Percentiles rank a stretch among this genome's conserved stretches.
These are phyloP conservation scores for Stegophylla sp. DNA, from an alignment of 2,888 invertebrate species.

Conservation along the genomic window DNA sequence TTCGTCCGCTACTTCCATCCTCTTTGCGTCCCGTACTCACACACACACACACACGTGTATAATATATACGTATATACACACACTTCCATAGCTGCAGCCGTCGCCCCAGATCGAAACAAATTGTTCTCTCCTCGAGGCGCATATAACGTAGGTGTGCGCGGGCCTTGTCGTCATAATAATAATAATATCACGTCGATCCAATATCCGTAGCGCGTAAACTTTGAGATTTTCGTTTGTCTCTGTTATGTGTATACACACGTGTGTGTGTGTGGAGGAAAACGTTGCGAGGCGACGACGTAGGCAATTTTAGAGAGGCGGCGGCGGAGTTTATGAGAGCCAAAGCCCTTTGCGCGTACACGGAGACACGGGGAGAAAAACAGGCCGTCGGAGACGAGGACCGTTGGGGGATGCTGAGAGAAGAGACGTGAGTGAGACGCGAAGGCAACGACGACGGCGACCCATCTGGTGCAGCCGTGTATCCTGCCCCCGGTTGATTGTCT, in stretches of 20 bases:
- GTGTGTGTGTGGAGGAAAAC: not conserved
- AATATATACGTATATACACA: too few relatives aligned
- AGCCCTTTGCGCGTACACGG: constrained; percentile 2
- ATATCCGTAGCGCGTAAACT: constrained; percentile 43
- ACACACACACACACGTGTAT: too few relatives aligned
- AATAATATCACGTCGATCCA: constrained; percentile 21
- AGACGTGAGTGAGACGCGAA: constrained; percentile 36
- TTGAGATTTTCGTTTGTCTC: too few relatives aligned
- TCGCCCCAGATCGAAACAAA: constrained; percentile 31
- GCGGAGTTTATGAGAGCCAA: not conserved
- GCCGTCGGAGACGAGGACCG: not conserved
- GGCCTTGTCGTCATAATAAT: not conserved
- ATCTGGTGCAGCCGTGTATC: constrained; percentile 49
- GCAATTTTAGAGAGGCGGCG: constrained; percentile 19
- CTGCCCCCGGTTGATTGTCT: constrained; percentile 55
- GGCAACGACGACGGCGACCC: constrained; percentile 41
- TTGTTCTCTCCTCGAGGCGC: not conserved
- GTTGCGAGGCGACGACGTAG: constrained; percentile 3
- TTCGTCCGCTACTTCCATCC: not conserved
- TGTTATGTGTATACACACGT: too few relatives aligned
- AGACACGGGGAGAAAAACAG: not conserved
- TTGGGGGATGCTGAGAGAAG: not conserved
- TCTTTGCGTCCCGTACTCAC: not conserved
- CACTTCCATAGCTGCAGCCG: not conserved
- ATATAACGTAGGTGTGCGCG: constrained; percentile 8